Conservation (phyloP, 2,113 vertebrate genomes). For the Melanerpes formicivorus region DNA sequence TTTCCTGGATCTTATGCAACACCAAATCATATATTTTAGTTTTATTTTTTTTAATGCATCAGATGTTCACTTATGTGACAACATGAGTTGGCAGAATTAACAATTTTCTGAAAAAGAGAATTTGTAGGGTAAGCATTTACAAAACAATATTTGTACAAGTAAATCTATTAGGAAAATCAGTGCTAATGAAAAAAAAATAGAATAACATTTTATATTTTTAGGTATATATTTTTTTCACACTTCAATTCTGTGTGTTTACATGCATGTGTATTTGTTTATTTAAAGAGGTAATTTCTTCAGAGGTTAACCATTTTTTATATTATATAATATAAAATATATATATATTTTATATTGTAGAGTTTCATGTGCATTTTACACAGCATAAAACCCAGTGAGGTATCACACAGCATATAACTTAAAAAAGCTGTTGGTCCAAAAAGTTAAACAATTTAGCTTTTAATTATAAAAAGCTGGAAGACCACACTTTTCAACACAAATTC, state of each 20-base stretch:
- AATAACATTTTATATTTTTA: background rate
- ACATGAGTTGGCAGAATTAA: background rate
- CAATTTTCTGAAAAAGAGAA: background rate
- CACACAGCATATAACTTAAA: background rate
- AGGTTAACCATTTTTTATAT: background rate
- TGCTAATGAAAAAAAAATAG: background rate
- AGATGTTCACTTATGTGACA: background rate
- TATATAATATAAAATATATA: too few species aligned
- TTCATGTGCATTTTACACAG: background rate
- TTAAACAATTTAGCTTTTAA: background rate
- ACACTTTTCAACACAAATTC: background rate
- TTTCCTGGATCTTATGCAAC: background rate
- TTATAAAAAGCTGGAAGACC: background rate
- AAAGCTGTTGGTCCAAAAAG: background rate
- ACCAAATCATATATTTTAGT: rapidly evolving
- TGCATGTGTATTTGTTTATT: background rate
- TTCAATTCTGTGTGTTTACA: background rate
- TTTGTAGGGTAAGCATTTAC: background rate
- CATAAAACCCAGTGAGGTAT: background rate
- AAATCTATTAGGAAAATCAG: background rate
- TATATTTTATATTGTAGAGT: background rate
- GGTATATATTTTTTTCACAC: rapidly evolving
- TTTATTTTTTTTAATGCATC: background rate
- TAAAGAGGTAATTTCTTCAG: background rate
- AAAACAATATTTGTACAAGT: background rate